Percentiles rank a stretch among this genome's conserved stretches.
Evolutionary conservation across 2,113 vertebrate genomes (phyloP).

Genomic region (Noctilio leporinus): DNA sequence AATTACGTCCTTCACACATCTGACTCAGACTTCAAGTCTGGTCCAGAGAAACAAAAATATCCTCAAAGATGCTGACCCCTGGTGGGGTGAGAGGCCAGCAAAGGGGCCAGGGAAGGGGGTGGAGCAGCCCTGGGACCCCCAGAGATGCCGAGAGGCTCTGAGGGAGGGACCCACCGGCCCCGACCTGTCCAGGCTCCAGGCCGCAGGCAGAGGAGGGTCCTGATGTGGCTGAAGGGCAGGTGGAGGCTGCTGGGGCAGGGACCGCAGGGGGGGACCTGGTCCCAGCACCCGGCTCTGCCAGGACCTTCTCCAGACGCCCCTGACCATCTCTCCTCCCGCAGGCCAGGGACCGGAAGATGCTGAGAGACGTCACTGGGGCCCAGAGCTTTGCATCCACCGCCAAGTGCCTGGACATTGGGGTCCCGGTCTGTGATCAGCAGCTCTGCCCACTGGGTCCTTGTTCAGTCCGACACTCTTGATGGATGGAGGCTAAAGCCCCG

Average conservation of each 20-base stretch:
- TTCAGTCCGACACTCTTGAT: too few relatives aligned
- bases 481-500: too few relatives aligned
- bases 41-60: background rate
- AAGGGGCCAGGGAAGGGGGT: background rate
- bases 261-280: background rate
- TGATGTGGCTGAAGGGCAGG: background rate
- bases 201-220: background rate
- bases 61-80: background rate
- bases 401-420: slow-evolving; percentile 89
- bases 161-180: background rate
- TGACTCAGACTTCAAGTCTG: too few relatives aligned
- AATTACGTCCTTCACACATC: too few relatives aligned
- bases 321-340: slow-evolving; percentile 48
- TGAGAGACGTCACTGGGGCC: slow-evolving; percentile 77
- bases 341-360: slow-evolving; percentile 81
- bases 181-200: background rate
- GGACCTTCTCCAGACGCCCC: background rate
- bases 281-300: background rate
- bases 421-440: background rate
- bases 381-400: slow-evolving; percentile 87
- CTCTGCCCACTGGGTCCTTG: background rate
- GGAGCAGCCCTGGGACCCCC: background rate
- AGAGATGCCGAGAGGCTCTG: background rate
- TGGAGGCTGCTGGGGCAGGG: too few relatives aligned
- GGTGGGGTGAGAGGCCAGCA: background rate